Base-by-base conservation (phyloP, 2,113 vertebrate species). In the Mustela nigripes region DNA sequence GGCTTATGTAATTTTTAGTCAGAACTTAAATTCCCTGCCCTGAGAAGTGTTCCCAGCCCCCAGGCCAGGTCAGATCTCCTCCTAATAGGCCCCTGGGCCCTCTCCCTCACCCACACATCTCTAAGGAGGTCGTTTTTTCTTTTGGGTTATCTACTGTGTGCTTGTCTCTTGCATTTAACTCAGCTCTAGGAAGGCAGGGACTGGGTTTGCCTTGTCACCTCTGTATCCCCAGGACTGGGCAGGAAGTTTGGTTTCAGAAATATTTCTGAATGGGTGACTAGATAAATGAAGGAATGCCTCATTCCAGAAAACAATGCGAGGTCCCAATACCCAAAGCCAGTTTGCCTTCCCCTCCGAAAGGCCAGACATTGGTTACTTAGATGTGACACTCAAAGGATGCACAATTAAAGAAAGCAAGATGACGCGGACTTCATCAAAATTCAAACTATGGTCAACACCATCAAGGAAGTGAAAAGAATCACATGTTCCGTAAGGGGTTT, bases 51-150 rank as follows among this genome's bases (percentile, higher is more conserved):
- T 62, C 7, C 67, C n/a, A n/a, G 67, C 33, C 15, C 60, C 62
- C 19, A 21, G 42, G 21, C 24, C 42, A 42, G 50, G 8, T 7
- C 2, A 28, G 39, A 28, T 24, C 31, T 31, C 53, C 83, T 15
- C 5, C 24, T 8, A 6, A 9, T 5, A 36, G 50, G 24, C 58
- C 76, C 39, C 60, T 0, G 56, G 76, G 78, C 56, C 86, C 24
- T 10, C 5, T 7, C n/a, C 50, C 42, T 65, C 63, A 4, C 67
- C 56, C 0, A 0, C 19, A 5, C 6, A 0, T 39, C 45, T 50
- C 36, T 50, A 11, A 28, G 5, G 0, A 42, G 71, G 86, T 36
- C 16, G 0, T 53, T 90, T 60, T 48, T 31, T 28, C 31, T 28
- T 56, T 53, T 0, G 14, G 21, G n/a, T 62, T 69, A 1, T 12